These are phyloP conservation scores for Emesis russula DNA, from an alignment of 2,888 invertebrate genomes.

Conservation along the genomic window DNA sequence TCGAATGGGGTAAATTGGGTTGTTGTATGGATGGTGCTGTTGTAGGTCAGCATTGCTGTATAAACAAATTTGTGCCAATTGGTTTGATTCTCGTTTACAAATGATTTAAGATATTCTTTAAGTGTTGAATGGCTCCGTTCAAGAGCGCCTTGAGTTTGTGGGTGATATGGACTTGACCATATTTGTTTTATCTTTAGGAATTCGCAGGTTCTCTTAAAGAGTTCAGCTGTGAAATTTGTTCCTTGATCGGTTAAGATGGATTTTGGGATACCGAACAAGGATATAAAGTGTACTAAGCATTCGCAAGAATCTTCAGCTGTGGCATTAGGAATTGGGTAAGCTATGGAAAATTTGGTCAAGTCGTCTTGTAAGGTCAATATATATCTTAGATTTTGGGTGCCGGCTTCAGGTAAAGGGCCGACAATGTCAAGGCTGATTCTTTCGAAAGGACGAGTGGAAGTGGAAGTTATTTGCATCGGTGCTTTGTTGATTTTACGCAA, in stretches of 20 bases:
- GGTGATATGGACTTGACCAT: not conserved
- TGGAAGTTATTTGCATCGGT: slow-evolving; percentile 9
- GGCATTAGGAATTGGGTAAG: slow-evolving; percentile 17
- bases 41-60: slow-evolving; percentile 35
- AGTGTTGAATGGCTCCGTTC: not conserved
- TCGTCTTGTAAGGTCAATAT: slow-evolving; percentile 16
- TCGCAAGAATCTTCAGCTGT: slow-evolving; percentile 39
- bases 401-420: slow-evolving; percentile 22
- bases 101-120: slow-evolving; percentile 46
- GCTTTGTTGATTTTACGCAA: not conserved
- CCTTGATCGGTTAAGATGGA: slow-evolving; percentile 76
- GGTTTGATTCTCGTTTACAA: slow-evolving; percentile 76
- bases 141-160: not conserved
- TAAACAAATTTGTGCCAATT: slow-evolving; percentile 43
- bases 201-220: not conserved
- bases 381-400: not conserved
- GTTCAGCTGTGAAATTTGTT: not conserved
- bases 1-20: slow-evolving; percentile 31
- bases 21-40: slow-evolving; percentile 12
- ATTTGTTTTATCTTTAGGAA: slow-evolving; percentile 29
- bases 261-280: slow-evolving; percentile 64
- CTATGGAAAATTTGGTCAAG: not conserved
- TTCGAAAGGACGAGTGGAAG: not conserved
- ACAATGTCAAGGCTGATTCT: not conserved
- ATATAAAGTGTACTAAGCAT: slow-evolving; percentile 72